A percentile compares a stretch with the other conserved stretches of the same genome.
These are phyloP conservation scores for Lucilia cuprina DNA, from an alignment of 1,140 invertebrate species.

Conservation along the genomic window DNA sequence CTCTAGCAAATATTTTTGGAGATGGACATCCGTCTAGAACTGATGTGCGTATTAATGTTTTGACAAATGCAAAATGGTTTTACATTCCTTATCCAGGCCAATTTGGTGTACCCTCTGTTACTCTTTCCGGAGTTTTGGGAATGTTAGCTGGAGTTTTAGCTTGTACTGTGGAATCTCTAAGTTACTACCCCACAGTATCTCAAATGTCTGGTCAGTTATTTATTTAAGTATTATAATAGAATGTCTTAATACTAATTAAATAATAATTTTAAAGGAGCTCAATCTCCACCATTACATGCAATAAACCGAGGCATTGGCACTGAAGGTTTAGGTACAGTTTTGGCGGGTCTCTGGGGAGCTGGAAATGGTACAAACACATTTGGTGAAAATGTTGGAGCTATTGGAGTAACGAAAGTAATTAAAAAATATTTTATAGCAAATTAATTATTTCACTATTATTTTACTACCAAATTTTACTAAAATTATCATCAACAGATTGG, in stretches of 20 bases:
- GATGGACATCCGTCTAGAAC: constrained; percentile 77
- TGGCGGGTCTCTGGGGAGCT: constrained; percentile 83
- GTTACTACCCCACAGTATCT: constrained; percentile 88
- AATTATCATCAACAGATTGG: constrained; percentile 70
- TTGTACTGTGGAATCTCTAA: constrained; percentile 85
- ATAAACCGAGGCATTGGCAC: constrained; percentile 86
- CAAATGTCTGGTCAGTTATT: constrained; percentile 73
- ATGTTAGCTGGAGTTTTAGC: constrained; percentile 85
- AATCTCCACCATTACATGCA: constrained; percentile 82
- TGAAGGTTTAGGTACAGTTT: constrained; percentile 82
- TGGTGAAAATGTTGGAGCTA: constrained; percentile 88
- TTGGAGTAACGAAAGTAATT: constrained; percentile 74
- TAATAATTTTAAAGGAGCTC: constrained; percentile 67
- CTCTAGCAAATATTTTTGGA: constrained; percentile 71
- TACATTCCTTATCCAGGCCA: constrained; percentile 87
- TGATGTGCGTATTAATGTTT: constrained; percentile 77
- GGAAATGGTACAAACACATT: constrained; percentile 89
- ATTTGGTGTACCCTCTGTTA: constrained; percentile 83
- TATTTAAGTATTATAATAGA: background rate
- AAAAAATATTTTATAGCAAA: no score
- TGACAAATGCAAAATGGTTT: constrained; percentile 81
- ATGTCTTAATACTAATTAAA: background rate
- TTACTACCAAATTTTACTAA: background rate
- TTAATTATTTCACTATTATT: no score
- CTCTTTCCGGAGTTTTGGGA: constrained; percentile 71